Evolutionary conservation across 2,888 invertebrate genomes (phyloP), one percentile per base, ranked within the genome.

Genomic region (Sericinus montela): DNA sequence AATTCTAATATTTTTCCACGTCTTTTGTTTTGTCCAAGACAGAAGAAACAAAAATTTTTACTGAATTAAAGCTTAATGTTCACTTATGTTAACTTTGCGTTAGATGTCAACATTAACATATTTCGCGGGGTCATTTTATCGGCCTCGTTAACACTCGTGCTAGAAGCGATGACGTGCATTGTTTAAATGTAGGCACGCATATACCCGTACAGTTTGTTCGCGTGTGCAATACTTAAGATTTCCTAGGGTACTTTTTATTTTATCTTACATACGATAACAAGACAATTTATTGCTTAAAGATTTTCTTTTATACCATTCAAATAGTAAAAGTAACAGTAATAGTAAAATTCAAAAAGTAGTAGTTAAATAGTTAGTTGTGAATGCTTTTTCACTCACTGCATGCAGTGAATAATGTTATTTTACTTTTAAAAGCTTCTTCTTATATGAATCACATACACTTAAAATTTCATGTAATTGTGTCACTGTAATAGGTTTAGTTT

Each of bases 161-260:
- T 63, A 60, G 62, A 64, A 65, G 79, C 74, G 72, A 79, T 81
- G 82, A 72, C 73, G 77, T 67, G 76, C 72, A 82, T 84, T 85
- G 84, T 85, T 83, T 76, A 77, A 72, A 74, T 72, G 75, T 75
- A 77, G 78, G 82, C 75, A 78, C 76, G 80, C 80, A 79, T 76
- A 69, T 75, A 69, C n/a, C n/a, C n/a, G n/a, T n/a, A n/a, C 76
- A 68, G 77, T 76, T 80, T 82, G 83, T 85, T 70, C 73, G 67
- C 63, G 66, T 62, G 69, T 65, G 77, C 75, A 75, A 80, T 84
- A 83, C 80, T 84, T 80, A 74, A 80, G 78, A 78, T 81, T 81
- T 80, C 71, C 77, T 76, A 77, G 79, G 80, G 78, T 55, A 52
- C 52, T 51, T 45, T 53, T 53, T 47, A 51, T 53, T 51, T 74